These are phyloP conservation scores for Sorex araneus DNA, from an alignment of 2,113 vertebrate species.

Conservation along the genomic window DNA sequence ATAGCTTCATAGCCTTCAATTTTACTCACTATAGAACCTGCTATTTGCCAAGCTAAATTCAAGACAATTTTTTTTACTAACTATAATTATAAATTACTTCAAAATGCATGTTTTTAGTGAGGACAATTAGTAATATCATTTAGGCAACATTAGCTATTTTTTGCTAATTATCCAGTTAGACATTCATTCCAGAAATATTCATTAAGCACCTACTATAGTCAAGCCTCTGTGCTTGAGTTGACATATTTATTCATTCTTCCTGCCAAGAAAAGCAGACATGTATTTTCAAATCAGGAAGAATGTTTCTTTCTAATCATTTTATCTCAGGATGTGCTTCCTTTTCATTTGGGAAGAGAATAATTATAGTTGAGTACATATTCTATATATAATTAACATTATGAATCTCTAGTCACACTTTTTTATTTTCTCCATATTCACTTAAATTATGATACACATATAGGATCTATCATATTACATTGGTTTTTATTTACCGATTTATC, in stretches of 20 bases:
- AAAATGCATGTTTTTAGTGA: constrained; percentile 65
- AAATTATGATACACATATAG: neutral
- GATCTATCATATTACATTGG: neutral
- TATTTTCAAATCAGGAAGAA: constrained; percentile 62
- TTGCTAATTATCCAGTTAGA: constrained; percentile 75
- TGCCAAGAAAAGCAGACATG: constrained; percentile 62
- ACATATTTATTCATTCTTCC: constrained; percentile 34
- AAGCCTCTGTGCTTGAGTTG: constrained; percentile 55
- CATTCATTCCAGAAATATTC: constrained; percentile 65
- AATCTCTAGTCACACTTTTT: constrained; percentile 31
- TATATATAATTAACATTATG: constrained; percentile 40
- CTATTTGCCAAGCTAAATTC: constrained; percentile 57
- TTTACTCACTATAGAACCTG: neutral
- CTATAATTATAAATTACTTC: constrained; percentile 73
- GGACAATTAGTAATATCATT: constrained; percentile 70
- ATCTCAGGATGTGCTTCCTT: constrained; percentile 72
- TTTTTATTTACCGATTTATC: neutral
- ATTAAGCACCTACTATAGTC: constrained; percentile 71
- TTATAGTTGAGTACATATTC: constrained; percentile 63
- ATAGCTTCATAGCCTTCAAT: neutral
- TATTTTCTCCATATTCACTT: constrained; percentile 9
- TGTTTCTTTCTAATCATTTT: constrained; percentile 67
- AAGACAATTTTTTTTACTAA: constrained; percentile 21
- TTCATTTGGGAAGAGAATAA: constrained; percentile 66
- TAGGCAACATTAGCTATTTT: constrained; percentile 57